Conservation (phyloP, 2,888 invertebrate genomes). For the Cheilosia soror region DNA sequence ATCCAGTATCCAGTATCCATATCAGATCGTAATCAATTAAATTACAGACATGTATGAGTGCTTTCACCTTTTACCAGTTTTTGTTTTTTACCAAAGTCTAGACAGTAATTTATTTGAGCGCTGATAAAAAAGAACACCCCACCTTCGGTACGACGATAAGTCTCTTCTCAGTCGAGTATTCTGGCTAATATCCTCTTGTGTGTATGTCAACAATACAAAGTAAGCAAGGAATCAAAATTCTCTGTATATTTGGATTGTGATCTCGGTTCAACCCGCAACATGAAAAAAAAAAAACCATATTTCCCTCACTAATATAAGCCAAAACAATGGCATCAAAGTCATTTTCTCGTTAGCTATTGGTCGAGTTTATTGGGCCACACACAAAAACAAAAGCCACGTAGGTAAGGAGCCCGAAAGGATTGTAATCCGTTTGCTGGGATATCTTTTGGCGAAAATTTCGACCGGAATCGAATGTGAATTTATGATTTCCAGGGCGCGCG, state of each 20-base stretch:
- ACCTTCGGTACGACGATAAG: conserved; percentile 21
- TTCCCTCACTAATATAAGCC: conserved; percentile 33
- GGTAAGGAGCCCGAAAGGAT: conserved; percentile 61
- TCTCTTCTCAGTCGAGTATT: conserved; percentile 26
- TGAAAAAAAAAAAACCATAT: conserved; percentile 30
- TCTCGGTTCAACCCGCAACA: conserved; percentile 34
- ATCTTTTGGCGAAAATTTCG: conserved; percentile 39
- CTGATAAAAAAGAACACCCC: background rate
- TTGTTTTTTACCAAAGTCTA: conserved; percentile 51
- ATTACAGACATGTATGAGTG: conserved; percentile 27
- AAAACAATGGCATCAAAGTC: conserved; percentile 70
- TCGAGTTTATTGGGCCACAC: conserved; percentile 63
- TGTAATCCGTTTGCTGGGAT: conserved; percentile 59
- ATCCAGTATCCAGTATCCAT: background rate
- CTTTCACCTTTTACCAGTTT: conserved; percentile 7
- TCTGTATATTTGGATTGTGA: conserved; percentile 31
- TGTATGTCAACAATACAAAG: conserved; percentile 42
- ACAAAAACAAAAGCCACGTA: conserved; percentile 57
- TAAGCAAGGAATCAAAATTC: conserved; percentile 44
- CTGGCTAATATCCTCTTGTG: conserved; percentile 46
- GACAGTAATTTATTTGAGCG: conserved; percentile 63
- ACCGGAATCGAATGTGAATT: conserved; percentile 72
- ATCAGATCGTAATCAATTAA: conserved; percentile 57
- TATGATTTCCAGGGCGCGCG: conserved; percentile 65
- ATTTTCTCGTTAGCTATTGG: conserved; percentile 66